Evolutionary conservation across 2,113 vertebrate genomes (phyloP).

Genomic region (Lepus americanus): DNA sequence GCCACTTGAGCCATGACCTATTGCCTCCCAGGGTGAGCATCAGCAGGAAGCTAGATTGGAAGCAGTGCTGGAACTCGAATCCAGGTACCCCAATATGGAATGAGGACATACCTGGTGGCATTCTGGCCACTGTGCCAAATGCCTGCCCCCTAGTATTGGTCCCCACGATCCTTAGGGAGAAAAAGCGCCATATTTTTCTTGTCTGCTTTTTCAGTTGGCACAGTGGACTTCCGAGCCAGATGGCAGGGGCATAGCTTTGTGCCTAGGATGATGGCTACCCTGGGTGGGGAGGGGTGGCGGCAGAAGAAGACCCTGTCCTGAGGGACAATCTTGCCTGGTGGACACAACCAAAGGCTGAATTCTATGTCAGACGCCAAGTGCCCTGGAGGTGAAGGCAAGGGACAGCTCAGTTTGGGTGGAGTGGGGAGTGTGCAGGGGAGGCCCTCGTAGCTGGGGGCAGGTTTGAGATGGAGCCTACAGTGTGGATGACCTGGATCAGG

Average conservation of each 20-base stretch:
- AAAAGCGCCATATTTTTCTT: neutral
- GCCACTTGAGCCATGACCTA: too few relatives aligned
- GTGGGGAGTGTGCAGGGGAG: neutral
- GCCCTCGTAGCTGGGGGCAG: neutral
- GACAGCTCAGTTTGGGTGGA: neutral
- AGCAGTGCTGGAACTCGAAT: too few relatives aligned
- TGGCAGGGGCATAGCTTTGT: neutral
- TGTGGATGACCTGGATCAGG: neutral
- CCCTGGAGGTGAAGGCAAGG: neutral
- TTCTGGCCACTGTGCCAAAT: too few relatives aligned
- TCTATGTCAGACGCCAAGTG: neutral
- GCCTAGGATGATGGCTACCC: neutral
- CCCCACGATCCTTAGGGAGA: neutral
- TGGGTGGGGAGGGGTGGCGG: accelerated
- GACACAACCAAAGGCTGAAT: neutral
- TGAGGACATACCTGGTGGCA: too few relatives aligned
- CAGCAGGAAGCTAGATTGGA: too few relatives aligned
- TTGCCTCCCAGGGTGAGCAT: too few relatives aligned
- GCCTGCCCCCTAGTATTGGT: neutral
- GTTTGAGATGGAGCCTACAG: neutral
- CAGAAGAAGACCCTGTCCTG: neutral
- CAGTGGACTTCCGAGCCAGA: neutral
- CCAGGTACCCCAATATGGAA: too few relatives aligned
- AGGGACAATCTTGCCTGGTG: neutral
- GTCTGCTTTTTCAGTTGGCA: neutral